Base-by-base conservation (phyloP, 2,797 vertebrate species). In the Cuniculus paca region DNA sequence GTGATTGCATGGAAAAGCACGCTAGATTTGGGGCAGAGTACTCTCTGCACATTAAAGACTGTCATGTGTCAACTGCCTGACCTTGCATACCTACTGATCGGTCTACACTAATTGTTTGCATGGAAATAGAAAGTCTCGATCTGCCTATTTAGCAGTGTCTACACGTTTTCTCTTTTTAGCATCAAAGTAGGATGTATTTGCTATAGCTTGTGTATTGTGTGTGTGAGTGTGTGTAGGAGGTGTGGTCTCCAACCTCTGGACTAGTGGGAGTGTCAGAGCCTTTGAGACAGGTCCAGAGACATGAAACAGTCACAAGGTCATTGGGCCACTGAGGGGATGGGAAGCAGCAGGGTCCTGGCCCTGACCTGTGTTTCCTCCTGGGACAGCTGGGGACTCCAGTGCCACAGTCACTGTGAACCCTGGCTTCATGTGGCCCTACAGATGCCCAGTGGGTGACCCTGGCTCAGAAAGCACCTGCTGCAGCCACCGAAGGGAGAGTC, bases 101-200 rank as follows among this genome's bases (percentile, higher is more conserved):
- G 17, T 75, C 54, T 93, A n/a, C 14, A 74, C 12, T 80, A 85
- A 82, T 74, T 85, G 96, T 94, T 93, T 78, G 36, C 84, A 42
- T 68, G 28, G 52, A 70, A 95, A 61, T 42, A 83, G 28, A 22
- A 95, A 87, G 83, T 61, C n/a, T 88, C 86, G 28, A 11, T 68
- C 74, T 92, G 56, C 1, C 11, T 83, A 16, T 78, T 78, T 70
- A 65, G 54, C 5, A 50, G 10, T 77, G 28, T 14, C 31, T 75
- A 36, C 9, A 75, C 4, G 12, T 79, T 91, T 95, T 75, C 50
- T 91, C n/a, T 90, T 80, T 22, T 52, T 20, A 48, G 48, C 80
- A n/a, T 89, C 50, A 90, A 36, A 89, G 42, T 24, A 31, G 5
- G 26, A 50, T 34, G 22, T 19, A 22, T 45, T 70, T 22, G 39